A percentile compares a stretch with the other conserved stretches of the same genome.
Evolutionary conservation across 1,140 invertebrate species (phyloP).

Genomic region (Aphis craccivora): DNA sequence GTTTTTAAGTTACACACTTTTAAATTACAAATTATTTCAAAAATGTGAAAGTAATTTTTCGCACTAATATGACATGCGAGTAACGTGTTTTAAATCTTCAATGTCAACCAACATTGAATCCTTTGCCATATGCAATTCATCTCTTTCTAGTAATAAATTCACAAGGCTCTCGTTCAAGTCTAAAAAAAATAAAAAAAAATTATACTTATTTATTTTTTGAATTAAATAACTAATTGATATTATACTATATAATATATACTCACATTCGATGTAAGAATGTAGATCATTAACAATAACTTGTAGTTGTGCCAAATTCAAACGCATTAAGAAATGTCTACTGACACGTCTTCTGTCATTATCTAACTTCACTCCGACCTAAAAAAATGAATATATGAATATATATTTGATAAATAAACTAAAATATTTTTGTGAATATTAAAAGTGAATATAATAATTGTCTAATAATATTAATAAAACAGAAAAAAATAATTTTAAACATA

Average conservation of each 20-base stretch:
- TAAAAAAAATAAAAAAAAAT: conserved; percentile 62
- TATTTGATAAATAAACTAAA: conserved; percentile 18
- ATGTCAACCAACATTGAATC: conserved; percentile 97
- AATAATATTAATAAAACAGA: neutral
- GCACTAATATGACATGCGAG: conserved; percentile 75
- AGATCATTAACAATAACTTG: conserved; percentile 95
- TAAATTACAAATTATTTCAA: conserved; percentile 26
- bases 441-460: neutral
- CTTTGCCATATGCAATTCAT: conserved; percentile 96
- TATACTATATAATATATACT: conserved; percentile 59
- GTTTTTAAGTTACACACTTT: neutral
- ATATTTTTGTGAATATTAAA: neutral
- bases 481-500: neutral
- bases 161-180: conserved; percentile 88
- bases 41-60: conserved; percentile 61
- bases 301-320: conserved; percentile 93
- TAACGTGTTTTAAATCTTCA: conserved; percentile 81
- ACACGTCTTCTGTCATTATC: conserved; percentile 81
- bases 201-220: neutral
- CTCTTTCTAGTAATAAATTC: conserved; percentile 83
- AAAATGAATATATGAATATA: conserved; percentile 59
- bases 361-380: conserved; percentile 81
- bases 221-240: neutral
- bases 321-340: conserved; percentile 82
- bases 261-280: conserved; percentile 89